Evolutionary conservation across 1,140 invertebrate species (phyloP), one percentile per base, ranked within the genome.

Genomic region (Scylla paramamosain): DNA sequence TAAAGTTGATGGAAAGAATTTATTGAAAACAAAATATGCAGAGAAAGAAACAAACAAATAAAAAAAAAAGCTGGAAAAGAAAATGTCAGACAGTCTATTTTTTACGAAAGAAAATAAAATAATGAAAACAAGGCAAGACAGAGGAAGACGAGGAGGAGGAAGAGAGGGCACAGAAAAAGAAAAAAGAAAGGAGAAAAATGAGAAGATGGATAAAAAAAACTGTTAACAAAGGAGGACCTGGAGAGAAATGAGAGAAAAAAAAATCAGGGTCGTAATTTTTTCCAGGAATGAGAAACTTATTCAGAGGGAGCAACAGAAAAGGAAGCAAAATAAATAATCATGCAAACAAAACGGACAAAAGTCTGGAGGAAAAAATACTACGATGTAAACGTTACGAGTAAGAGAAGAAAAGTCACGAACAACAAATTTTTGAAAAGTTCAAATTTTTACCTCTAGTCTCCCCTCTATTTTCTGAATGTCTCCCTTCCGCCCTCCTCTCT

Each of bases 311-410:
- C 1, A 20, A 20, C 12, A 77, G 67, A 77, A n/a, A n/a, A 77
- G 20, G 20, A 77, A 77, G 25, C 6, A 77, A n/a, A 77, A n/a
- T n/a, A 77, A 77, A 77, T 77, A 77, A 77, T 25, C 20, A 77
- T n/a, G 67, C 67, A 77, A 77, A 77, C 67, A 77, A 77, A n/a
- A 77, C n/a, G 67, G 20, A 77, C n/a, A 77, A 77, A n/a, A 77
- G 20, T 77, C n/a, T 59, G 52, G 52, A 59, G 52, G 67, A 59
- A 59, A 59, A 59, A 59, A 59, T 59, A 12, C 12, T 20, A 12
- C 52, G 10, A 59, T 59, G 52, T 59, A 59, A 59, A 59, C 52
- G 52, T 59, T 59, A 59, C 10, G 52, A 59, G 52, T 0, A 59
- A 59, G 52, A 59, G 16, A 59, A 59, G 16, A 59, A 59, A 14